Evolutionary conservation across 1,140 invertebrate genomes (phyloP).

Genomic region (Stegodyphus dumicola): DNA sequence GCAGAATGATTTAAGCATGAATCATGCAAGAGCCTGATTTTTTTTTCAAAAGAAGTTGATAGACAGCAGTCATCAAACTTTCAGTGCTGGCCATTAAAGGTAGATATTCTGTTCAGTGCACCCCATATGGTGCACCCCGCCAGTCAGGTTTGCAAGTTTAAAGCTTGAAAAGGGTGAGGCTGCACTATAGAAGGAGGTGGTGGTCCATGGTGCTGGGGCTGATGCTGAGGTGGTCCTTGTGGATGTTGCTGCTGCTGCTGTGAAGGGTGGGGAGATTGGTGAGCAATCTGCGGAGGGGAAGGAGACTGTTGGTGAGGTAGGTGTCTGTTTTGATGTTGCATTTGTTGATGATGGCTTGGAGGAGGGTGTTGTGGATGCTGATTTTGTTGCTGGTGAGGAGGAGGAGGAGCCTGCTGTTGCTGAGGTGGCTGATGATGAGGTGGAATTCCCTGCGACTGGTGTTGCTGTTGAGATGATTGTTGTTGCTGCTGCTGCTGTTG

Average conservation of each 20-base stretch:
- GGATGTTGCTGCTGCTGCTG: slow-evolving; percentile 88
- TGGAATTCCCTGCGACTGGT: slow-evolving; percentile 10
- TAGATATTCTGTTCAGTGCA: slow-evolving; percentile 52
- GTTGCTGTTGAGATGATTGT: slow-evolving; percentile 18
- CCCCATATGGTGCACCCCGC: slow-evolving; percentile 60
- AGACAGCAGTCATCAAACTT: no score
- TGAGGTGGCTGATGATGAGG: slow-evolving; percentile 34
- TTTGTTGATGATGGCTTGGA: slow-evolving; percentile 16
- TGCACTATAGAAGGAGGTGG: slow-evolving; percentile 56
- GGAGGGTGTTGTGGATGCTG: slow-evolving; percentile 42
- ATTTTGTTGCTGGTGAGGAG: slow-evolving; percentile 38
- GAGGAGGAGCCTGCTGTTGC: slow-evolving; percentile 18
- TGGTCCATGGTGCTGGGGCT: slow-evolving; percentile 29
- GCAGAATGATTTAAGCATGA: background rate
- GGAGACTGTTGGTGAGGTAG: slow-evolving; percentile 76
- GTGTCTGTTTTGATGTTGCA: slow-evolving; percentile 74
- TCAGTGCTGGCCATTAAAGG: slow-evolving; percentile 47
- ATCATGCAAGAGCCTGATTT: no score
- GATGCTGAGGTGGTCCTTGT: slow-evolving; percentile 73
- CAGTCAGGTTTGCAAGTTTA: slow-evolving; percentile 62
- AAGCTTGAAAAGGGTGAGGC: slow-evolving; percentile 50
- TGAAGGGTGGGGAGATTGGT: slow-evolving; percentile 22
- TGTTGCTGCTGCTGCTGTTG: slow-evolving; percentile 29
- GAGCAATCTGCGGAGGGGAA: slow-evolving; percentile 40
- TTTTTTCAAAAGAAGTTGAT: no score